Percentiles rank a stretch among this genome's conserved stretches.
These are phyloP conservation scores for Electrophaes corylata DNA, from an alignment of 2,888 invertebrate genomes.

Conservation along the genomic window DNA sequence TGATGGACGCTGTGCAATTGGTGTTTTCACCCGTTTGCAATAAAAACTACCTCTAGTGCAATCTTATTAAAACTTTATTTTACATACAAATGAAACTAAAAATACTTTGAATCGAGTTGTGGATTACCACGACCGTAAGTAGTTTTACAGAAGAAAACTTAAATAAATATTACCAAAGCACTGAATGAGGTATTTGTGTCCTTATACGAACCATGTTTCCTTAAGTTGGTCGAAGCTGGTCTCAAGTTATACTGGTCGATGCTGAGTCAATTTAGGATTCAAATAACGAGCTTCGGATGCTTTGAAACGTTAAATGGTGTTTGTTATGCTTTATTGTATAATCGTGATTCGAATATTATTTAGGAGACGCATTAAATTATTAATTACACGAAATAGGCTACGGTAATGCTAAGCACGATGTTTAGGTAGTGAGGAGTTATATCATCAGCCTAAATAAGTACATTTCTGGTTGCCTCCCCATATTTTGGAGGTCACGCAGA, in stretches of 20 bases:
- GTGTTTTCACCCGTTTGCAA: too few relatives aligned
- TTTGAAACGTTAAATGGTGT: conserved; percentile 29
- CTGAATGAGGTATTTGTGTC: neutral
- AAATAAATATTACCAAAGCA: too few relatives aligned
- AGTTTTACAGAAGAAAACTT: too few relatives aligned
- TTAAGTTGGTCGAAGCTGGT: conserved; percentile 5
- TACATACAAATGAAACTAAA: too few relatives aligned
- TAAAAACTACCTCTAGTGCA: too few relatives aligned
- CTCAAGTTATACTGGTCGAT: conserved; percentile 27
- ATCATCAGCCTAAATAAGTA: too few relatives aligned
- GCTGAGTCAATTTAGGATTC: conserved; percentile 36
- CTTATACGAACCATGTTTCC: neutral
- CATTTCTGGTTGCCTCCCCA: too few relatives aligned
- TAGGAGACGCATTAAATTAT: conserved; percentile 2
- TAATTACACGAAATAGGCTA: conserved; percentile 9
- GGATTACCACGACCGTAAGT: too few relatives aligned
- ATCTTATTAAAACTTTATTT: too few relatives aligned
- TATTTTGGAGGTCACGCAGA: too few relatives aligned
- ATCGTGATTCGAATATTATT: conserved; percentile 23
- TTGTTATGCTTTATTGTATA: conserved; percentile 24
- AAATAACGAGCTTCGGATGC: conserved; percentile 34
- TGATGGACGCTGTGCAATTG: too few relatives aligned
- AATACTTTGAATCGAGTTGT: too few relatives aligned
- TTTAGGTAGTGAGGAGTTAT: neutral
- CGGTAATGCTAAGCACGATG: neutral